phyloP scores from a whole-genome alignment of 2,888 invertebrate genomes.

The Geophilus truncorum region DNA sequence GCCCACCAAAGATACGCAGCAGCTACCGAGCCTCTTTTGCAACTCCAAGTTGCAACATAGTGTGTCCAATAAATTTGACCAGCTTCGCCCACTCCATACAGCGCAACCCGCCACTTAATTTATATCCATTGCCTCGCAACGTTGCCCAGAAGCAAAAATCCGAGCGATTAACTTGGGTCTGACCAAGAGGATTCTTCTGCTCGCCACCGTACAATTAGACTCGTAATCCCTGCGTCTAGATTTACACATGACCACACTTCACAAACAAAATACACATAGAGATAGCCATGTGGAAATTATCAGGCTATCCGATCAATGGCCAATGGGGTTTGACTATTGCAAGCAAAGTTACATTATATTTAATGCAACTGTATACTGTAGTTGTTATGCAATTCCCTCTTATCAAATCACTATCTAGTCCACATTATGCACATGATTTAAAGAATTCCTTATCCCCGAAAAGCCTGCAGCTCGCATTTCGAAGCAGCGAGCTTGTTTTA shows the following conservation, averaged over 20 bases:
- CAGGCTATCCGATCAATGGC: not conserved
- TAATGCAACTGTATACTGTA: not conserved
- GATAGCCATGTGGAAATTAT: not conserved
- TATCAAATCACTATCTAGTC: not conserved
- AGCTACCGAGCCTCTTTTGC: slow-evolving; percentile 27
- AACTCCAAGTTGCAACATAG: slow-evolving; percentile 20
- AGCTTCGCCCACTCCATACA: slow-evolving; percentile 24
- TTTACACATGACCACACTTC: slow-evolving; percentile 23
- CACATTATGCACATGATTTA: not conserved
- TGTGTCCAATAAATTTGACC: slow-evolving; percentile 24
- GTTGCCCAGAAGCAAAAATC: slow-evolving; percentile 22
- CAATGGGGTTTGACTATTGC: too few relatives aligned
- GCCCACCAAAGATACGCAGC: slow-evolving; percentile 27
- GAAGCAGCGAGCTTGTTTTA: not conserved
- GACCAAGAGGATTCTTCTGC: slow-evolving; percentile 8
- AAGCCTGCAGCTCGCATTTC: not conserved
- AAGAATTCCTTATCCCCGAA: not conserved
- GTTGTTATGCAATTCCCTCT: not conserved
- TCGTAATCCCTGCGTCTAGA: not conserved
- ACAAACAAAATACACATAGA: not conserved
- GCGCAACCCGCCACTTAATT: slow-evolving; percentile 16
- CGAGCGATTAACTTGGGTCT: slow-evolving; percentile 22
- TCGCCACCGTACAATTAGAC: slow-evolving; percentile 25
- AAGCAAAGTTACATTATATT: too few relatives aligned
- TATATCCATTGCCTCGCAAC: slow-evolving; percentile 18